Conservation (phyloP, 2,113 vertebrate genomes). For the Anoura caudifer region DNA sequence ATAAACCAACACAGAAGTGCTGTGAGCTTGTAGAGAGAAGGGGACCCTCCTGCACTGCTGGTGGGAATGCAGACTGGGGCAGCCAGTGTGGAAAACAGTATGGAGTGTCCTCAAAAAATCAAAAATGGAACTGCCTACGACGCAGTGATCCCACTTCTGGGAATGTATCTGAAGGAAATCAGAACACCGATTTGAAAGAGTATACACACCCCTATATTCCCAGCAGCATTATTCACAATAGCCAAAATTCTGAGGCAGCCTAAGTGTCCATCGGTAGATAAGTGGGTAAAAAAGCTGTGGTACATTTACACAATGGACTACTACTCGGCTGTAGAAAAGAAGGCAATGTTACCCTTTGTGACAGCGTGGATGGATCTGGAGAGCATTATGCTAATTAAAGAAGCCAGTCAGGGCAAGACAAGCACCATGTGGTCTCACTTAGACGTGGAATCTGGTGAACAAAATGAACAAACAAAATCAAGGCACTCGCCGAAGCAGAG, state of each 20-base stretch:
- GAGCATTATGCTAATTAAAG: not conserved
- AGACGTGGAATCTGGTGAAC: not conserved
- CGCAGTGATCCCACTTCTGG: not conserved
- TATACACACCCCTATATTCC: not conserved
- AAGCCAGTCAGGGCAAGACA: not conserved
- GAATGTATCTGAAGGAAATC: not conserved
- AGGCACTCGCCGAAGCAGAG: not conserved
- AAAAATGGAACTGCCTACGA: not conserved
- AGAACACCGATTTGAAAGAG: not conserved
- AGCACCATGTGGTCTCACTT: not conserved
- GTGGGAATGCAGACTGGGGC: not conserved
- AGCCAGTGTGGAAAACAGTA: not conserved
- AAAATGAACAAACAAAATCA: not conserved
- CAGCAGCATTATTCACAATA: not conserved
- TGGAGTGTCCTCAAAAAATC: not conserved
- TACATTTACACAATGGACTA: not conserved
- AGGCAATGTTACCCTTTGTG: not conserved
- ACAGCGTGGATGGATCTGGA: not conserved
- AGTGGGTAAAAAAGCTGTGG: not conserved
- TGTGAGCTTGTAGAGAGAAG: not conserved
- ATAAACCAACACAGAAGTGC: not conserved
- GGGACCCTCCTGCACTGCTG: not conserved
- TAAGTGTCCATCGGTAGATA: not conserved
- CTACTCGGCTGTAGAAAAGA: not conserved
- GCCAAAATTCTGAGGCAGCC: not conserved